Conservation (phyloP, 1,140 invertebrate species). For the Diabrotica undecimpunctata region DNA sequence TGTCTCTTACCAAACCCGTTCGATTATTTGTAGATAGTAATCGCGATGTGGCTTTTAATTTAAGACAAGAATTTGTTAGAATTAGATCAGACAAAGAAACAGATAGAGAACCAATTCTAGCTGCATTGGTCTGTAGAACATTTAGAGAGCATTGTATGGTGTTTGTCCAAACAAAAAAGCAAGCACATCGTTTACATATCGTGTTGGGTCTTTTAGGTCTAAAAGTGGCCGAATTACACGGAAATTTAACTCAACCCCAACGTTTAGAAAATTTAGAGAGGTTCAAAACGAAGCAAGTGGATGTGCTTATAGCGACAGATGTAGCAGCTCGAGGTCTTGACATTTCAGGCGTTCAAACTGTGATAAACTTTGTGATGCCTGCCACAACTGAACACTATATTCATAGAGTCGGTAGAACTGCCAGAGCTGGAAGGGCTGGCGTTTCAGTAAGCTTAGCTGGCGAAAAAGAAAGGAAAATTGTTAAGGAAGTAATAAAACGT, state of each 20-base stretch:
- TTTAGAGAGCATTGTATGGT: slow-evolving; percentile 90
- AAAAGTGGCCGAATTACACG: slow-evolving; percentile 85
- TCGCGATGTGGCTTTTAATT: slow-evolving; percentile 90
- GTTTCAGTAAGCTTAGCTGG: slow-evolving; percentile 92
- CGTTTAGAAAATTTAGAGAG: slow-evolving; percentile 83
- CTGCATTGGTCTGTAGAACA: slow-evolving; percentile 87
- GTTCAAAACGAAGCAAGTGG: slow-evolving; percentile 85
- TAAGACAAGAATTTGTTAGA: slow-evolving; percentile 91
- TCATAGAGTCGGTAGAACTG: slow-evolving; percentile 81
- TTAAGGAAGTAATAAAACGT: slow-evolving; percentile 89
- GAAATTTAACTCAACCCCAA: slow-evolving; percentile 90
- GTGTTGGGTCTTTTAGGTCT: slow-evolving; percentile 74
- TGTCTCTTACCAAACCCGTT: slow-evolving; percentile 88
- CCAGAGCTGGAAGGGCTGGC: slow-evolving; percentile 83
- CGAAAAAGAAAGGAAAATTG: slow-evolving; percentile 83
- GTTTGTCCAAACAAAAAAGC: slow-evolving; percentile 94
- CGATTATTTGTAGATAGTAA: slow-evolving; percentile 95
- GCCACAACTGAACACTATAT: slow-evolving; percentile 93
- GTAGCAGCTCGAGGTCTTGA: slow-evolving; percentile 95
- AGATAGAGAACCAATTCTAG: slow-evolving; percentile 87
- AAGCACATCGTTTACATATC: slow-evolving; percentile 89
- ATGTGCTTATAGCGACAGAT: slow-evolving; percentile 93
- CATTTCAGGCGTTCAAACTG: slow-evolving; percentile 93
- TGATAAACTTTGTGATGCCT: slow-evolving; percentile 96
- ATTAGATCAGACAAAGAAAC: slow-evolving; percentile 77